Evolutionary conservation across 2,797 vertebrate genomes (phyloP), one percentile per base, ranked within the genome.

Genomic region (Enoplosus armatus): DNA sequence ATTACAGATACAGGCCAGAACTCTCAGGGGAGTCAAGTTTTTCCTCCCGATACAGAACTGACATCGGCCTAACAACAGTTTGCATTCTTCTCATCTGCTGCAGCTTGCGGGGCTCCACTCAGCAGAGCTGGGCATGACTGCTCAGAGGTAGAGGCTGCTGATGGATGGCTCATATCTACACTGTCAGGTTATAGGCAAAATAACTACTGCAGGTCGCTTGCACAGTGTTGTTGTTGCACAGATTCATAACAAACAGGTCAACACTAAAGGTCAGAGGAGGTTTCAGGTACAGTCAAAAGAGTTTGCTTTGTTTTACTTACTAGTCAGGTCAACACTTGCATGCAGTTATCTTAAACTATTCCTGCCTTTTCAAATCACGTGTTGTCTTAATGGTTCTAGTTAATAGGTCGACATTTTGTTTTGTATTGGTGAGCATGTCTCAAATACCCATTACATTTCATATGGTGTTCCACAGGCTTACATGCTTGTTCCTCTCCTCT

Each of bases 1-100:
- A 87, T 90, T 83, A 89, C 88, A 92, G 70, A 88, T 86, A 79
- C 78, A 86, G 80, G 45, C 68, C 43, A 69, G 82, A 78, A 77
- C 74, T 85, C 83, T 80, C 73, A 6, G 26, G 83, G 73, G 74
- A 77, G 39, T 67, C 10, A 79, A 60, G 70, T 81, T 89, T 77
- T 87, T 85, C 63, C 79, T 77, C 59, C 51, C 7, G 16, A 82
- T 48, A 50, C 67, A 82, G 55, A 84, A 64, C 81, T 85, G 89
- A 82, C 85, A 87, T 79, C 20, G 51, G 33, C 56, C 74, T 56
- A 50, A 68, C 82, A 83, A 83, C 85, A 74, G 58, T 72, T 77
- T 83, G 62, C 72, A 59, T 79, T 85, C 41, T 56, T 79, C 62
- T 72, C 61, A 45, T 85, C 75, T 54, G 58, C 58, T 68, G 55